Evolutionary conservation across 2,888 invertebrate species (phyloP).

Genomic region (Agrotis exclamationis): DNA sequence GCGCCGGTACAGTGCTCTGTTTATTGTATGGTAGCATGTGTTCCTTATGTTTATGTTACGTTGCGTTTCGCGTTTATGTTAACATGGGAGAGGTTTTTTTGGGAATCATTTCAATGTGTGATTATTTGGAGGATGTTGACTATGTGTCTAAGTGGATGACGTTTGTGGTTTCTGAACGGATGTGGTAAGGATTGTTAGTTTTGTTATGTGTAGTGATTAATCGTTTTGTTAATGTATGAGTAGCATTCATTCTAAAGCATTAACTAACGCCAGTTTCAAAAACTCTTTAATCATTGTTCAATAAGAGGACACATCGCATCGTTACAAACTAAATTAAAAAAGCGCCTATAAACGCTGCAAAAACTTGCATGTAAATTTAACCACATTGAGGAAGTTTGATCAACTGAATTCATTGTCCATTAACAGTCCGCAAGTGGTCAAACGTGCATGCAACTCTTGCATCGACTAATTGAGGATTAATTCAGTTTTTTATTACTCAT

Average conservation of each 20-base stretch:
- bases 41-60: conserved; percentile 57
- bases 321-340: too few species aligned
- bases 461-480: too few species aligned
- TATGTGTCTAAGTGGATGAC: conserved; percentile 9
- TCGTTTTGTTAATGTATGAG: neutral
- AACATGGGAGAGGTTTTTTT: conserved; percentile 47
- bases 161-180: neutral
- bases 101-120: conserved; percentile 27
- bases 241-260: neutral
- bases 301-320: too few species aligned
- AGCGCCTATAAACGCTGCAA: too few species aligned
- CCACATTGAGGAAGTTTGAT: too few species aligned
- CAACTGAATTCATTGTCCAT: too few species aligned
- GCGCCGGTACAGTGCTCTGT: conserved; percentile 76
- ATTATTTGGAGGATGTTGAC: conserved; percentile 19
- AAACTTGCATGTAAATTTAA: too few species aligned
- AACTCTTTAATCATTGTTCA: too few species aligned
- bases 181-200: neutral
- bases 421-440: too few species aligned
- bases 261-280: too few species aligned
- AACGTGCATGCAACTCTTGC: too few species aligned
- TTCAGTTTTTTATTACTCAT: too few species aligned
- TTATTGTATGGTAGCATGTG: conserved; percentile 76
- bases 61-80: conserved; percentile 55
- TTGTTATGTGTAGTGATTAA: neutral